Evolutionary conservation across 2,797 vertebrate species (phyloP).

Genomic region (Phoeniculus purpureus): DNA sequence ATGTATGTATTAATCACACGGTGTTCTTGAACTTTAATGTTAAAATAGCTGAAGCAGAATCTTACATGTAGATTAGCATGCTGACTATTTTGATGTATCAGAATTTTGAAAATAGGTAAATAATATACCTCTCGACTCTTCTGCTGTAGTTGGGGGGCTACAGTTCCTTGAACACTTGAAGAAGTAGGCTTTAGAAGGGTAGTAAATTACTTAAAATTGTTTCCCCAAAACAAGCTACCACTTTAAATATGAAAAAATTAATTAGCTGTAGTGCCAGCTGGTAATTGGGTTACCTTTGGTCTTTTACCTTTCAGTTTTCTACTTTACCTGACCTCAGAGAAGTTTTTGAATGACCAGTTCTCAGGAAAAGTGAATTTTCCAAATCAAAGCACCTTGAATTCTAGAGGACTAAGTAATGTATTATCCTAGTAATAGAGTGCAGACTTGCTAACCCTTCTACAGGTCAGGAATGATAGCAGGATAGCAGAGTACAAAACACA

Average conservation of each 20-base stretch:
- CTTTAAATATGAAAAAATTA: neutral
- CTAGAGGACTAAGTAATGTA: neutral
- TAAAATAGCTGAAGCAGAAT: neutral
- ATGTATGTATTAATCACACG: slow-evolving; percentile 80
- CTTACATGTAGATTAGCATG: neutral
- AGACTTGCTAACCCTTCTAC: neutral
- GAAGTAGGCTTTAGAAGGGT: neutral
- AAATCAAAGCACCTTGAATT: neutral
- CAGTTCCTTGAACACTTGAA: neutral
- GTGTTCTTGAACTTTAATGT: neutral
- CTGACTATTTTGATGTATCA: neutral
- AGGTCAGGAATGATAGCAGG: fast-evolving
- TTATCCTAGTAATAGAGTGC: neutral
- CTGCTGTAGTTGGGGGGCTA: neutral
- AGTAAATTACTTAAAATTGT: neutral
- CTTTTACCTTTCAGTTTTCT: neutral
- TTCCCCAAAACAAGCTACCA: fast-evolving
- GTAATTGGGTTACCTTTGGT: neutral
- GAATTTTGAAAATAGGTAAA: fast-evolving
- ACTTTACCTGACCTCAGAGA: too few species aligned
- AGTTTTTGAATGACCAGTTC: neutral
- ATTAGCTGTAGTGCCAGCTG: neutral
- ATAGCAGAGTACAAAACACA: neutral
- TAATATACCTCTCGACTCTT: neutral
- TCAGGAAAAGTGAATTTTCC: neutral